phyloP scores from a whole-genome alignment of 2,797 vertebrate genomes.

The Catharus ustulatus region DNA sequence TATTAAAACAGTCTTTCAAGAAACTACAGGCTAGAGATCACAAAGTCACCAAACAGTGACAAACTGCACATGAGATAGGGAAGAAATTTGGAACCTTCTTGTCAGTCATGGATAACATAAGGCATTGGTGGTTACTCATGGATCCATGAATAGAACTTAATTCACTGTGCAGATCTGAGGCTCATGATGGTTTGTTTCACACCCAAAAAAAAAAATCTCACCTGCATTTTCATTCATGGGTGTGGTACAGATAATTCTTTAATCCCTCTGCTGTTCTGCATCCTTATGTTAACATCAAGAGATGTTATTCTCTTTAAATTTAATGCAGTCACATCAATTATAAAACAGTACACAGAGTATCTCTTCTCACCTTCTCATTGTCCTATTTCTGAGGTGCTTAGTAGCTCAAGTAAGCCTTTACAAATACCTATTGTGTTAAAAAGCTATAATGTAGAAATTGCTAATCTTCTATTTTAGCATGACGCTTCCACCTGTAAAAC shows the following conservation, averaged over 20 bases:
- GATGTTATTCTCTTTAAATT: neutral
- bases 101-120: neutral
- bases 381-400: neutral
- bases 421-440: neutral
- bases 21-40: neutral
- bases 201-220: neutral
- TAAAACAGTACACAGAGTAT: neutral
- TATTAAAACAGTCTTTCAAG: neutral
- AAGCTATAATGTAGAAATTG: neutral
- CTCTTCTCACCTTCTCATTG: neutral
- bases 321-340: conserved; percentile 24
- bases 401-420: neutral
- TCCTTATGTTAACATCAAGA: conserved; percentile 8
- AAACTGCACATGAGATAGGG: neutral
- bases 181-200: neutral
- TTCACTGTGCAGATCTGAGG: neutral
- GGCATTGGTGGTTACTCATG: neutral
- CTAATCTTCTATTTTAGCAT: neutral
- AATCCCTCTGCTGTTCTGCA: neutral
- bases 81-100: neutral
- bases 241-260: neutral
- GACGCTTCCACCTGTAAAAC: neutral
- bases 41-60: neutral
- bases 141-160: neutral
- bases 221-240: conserved; percentile 5